phyloP scores from a whole-genome alignment of 2,797 vertebrate genomes.

The Carduelis carduelis region DNA sequence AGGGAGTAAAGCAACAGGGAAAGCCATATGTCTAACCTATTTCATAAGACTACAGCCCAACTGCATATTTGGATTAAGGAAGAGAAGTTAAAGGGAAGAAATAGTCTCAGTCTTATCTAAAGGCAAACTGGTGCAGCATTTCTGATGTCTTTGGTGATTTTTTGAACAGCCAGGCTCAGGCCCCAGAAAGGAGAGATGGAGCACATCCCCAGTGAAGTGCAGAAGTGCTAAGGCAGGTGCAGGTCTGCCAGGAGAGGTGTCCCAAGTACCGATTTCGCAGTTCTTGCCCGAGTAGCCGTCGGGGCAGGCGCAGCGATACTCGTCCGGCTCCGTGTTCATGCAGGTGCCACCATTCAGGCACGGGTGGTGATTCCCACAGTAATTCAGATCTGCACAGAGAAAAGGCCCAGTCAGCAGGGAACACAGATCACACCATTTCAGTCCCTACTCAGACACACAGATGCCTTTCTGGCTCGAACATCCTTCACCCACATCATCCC shows the following conservation, averaged over 20 bases:
- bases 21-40: background rate
- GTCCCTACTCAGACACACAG: background rate
- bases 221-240: background rate
- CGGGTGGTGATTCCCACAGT: constrained; percentile 93
- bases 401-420: background rate
- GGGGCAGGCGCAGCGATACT: constrained; percentile 89
- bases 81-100: background rate
- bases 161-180: background rate
- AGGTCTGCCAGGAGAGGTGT: background rate
- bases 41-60: background rate
- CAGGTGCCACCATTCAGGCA: constrained; percentile 92
- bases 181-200: background rate
- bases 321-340: constrained; percentile 91
- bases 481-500: background rate
- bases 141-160: background rate
- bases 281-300: constrained; percentile 93
- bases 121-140: background rate
- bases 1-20: background rate
- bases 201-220: background rate
- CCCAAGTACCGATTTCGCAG: constrained; percentile 87
- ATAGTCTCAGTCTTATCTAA: background rate
- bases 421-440: background rate
- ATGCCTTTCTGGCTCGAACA: background rate
- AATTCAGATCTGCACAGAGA: constrained; percentile 88
- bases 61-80: background rate